Evolutionary conservation across 2,888 invertebrate species (phyloP), one percentile per base, ranked within the genome.

Genomic region (Lymantria dispar): DNA sequence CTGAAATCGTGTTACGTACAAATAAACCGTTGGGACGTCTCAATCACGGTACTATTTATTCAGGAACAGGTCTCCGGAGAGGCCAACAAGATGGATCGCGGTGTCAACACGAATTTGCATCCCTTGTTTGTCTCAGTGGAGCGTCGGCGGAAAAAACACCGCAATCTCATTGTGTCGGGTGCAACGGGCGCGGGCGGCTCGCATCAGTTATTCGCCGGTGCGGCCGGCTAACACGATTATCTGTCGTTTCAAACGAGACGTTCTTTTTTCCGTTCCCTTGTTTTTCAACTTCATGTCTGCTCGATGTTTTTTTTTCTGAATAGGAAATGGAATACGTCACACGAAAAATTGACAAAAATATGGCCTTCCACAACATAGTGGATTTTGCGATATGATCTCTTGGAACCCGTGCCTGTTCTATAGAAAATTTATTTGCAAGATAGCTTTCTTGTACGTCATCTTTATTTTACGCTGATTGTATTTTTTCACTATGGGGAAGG

Each of bases 31-130:
- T 67, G 76, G 81, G 76, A 76, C 72, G 74, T 80, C 85, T 85
- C 87, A 84, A 89, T 89, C 87, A 86, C 83, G 74, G 79, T 74
- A 78, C 83, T 86, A 87, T 89, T 87, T 87, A 83, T 85, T 83
- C 82, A 74, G 80, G 75, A 78, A 76, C 78, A 70, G 81, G 88
- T 87, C 89, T 88, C 87, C 66, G 70, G 88, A 85, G 90, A 87
- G 85, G 62, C 86, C 87, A 87, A 89, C 88, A 87, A 91, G 90
- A 90, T 83, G 87, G 90, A 91, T 91, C 84, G 91, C 77, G 82
- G 87, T 87, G 90, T 90, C 91, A 90, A 91, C 91, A 90, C 84
- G 84, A 89, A 91, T 91, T 90, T 91, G 91, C 91, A 91, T 91
- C 87, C 85, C 83, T 87, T 91, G 90, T 91, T 90, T 90, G 87